These are phyloP conservation scores for Mus spretus DNA, from an alignment of 2,797 vertebrate species.

Conservation along the genomic window DNA sequence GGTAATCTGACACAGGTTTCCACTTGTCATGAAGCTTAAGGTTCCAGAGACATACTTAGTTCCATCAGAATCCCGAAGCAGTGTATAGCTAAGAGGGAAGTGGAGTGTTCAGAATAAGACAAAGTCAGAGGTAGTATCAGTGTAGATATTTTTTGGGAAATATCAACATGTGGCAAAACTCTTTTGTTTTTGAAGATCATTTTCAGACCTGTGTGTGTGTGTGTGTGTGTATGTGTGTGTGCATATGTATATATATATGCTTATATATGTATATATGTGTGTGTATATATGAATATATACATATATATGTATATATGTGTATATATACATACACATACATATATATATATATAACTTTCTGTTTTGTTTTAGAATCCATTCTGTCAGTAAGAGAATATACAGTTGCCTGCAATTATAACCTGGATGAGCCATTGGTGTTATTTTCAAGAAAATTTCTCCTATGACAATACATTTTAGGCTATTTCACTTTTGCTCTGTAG, in stretches of 20 bases:
- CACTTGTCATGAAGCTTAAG: neutral
- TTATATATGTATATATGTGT: too few species aligned
- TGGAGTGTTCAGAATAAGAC: neutral
- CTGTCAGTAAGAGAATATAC: neutral
- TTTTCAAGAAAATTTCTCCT: neutral
- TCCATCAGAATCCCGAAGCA: neutral
- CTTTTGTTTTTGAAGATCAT: neutral
- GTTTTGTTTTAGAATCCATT: neutral
- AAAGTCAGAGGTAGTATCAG: too few species aligned
- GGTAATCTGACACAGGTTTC: neutral
- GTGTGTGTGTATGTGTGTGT: too few species aligned
- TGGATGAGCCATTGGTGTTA: neutral
- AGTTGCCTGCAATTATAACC: neutral
- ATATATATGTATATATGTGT: too few species aligned
- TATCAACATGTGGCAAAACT: neutral
- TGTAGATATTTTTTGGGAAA: neutral
- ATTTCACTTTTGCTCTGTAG: neutral
- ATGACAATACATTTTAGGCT: neutral
- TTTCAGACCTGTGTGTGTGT: neutral
- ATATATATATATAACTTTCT: too few species aligned
- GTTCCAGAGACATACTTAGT: neutral
- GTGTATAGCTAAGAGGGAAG: neutral
- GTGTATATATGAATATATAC: too few species aligned
- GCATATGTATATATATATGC: too few species aligned
- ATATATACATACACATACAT: too few species aligned